Base-by-base conservation (phyloP, 2,113 vertebrate genomes). In the Podilymbus podiceps region DNA sequence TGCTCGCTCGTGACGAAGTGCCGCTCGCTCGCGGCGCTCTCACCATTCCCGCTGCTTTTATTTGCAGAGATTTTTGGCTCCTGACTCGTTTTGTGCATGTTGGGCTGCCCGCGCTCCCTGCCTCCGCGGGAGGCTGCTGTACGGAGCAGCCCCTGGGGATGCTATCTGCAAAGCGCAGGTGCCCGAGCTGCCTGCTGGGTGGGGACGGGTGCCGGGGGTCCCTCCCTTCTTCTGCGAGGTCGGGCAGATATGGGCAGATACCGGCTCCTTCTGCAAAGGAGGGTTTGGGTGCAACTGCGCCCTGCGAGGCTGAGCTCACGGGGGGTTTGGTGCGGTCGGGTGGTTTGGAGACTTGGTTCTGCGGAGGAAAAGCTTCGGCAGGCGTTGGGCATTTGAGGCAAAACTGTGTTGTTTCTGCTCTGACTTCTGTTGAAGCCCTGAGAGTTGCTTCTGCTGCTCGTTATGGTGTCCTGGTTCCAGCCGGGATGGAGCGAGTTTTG, bases 21-120 rank as follows among this genome's bases (percentile, higher is more conserved):
- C 71, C 2, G 9, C 81, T 83, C 1, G 0, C 56, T 89, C 9
- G 0, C 1, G 6, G 33, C 16, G 38, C 78, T 49, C 13, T 40
- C 50, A 1, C 59, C 0, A 0, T 40, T 60, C 79, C 55, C 0
- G 0, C 46, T 44, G 67, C 58, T 78, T n/a, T 17, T 38, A 21
- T 30, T 42, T 38, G 86, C 86, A 30, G 46, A 63, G 95, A 78
- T 95, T 92, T 82, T n/a, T 74, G 91, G 47, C 0, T 1, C 50
- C 72, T 38, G 62, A 40, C 2, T 64, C 9, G 0, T 44, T 24
- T 6, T 0, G 2, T 12, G 62, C 1, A 0, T 25, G 30, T 46
- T 0, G 3, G 6, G 24, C 53, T 89, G 20, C 56, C 50, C 0
- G 0, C 1, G 38, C 76, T 91, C 52, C 40, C 50, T 2, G 2